Conservation (phyloP, 2,888 invertebrate genomes). For the Polydrusus tereticollis region DNA sequence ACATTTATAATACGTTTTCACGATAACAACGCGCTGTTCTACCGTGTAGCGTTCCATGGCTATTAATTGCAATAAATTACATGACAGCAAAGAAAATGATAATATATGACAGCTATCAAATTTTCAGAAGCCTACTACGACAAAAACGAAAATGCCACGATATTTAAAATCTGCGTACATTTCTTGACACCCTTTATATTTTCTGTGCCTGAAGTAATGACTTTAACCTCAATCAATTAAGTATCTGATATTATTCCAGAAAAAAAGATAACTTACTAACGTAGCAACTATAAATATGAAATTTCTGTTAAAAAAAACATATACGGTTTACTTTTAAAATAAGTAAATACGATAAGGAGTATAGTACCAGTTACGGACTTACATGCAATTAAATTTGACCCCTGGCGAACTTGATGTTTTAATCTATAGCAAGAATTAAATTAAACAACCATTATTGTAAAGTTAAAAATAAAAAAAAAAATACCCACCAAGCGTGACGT, state of each 20-base stretch:
- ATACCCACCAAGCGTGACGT: no score
- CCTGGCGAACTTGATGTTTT: background rate
- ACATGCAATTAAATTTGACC: conserved; percentile 1
- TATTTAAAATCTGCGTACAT: no score
- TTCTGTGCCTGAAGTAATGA: no score
- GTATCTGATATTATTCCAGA: background rate
- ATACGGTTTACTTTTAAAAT: background rate
- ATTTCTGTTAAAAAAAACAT: background rate
- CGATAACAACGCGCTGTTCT: no score
- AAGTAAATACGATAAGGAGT: conserved; percentile 6
- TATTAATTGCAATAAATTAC: no score
- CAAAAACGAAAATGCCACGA: no score
- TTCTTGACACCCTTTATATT: no score
- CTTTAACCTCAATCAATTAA: background rate
- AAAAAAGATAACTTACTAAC: background rate
- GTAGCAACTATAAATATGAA: background rate
- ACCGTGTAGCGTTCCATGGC: no score
- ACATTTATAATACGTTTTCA: no score
- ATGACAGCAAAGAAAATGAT: no score
- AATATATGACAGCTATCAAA: no score
- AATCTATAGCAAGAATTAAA: conserved; percentile 8
- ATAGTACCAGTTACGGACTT: conserved; percentile 15
- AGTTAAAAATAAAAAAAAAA: background rate
- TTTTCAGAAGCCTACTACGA: no score
- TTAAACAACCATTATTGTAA: background rate